phyloP scores from a whole-genome alignment of 2,113 vertebrate genomes.

The Coryphaenoides rupestris region DNA sequence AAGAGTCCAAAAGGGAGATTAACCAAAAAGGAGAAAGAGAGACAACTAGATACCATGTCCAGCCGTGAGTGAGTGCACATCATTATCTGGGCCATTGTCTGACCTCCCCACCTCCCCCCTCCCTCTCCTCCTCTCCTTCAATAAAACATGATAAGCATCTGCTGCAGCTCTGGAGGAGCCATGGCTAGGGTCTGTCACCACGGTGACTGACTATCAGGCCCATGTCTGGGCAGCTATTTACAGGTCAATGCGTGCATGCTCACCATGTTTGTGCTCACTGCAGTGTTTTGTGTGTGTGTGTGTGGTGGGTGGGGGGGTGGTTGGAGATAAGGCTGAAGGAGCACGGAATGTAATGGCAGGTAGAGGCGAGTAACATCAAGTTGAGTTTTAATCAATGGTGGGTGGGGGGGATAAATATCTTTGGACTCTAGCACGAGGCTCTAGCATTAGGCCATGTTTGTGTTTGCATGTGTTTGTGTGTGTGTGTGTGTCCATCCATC shows the following conservation, averaged over 20 bases:
- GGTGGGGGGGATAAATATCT: slow-evolving; percentile 1
- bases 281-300: slow-evolving; percentile 32
- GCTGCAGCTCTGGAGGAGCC: slow-evolving; percentile 56
- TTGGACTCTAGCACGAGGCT: slow-evolving; percentile 14
- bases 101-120: neutral
- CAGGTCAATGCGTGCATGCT: slow-evolving; percentile 82
- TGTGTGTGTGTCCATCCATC: no score
- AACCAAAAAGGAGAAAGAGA: no score
- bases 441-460: no score
- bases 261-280: neutral
- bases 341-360: neutral
- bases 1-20: no score
- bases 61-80: slow-evolving; percentile 42
- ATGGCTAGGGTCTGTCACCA: slow-evolving; percentile 43
- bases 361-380: neutral
- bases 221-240: slow-evolving; percentile 73
- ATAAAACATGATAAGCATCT: slow-evolving; percentile 66
- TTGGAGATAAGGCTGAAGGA: slow-evolving; percentile 8
- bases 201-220: slow-evolving; percentile 62
- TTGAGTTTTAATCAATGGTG: no score
- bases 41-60: slow-evolving; percentile 22
- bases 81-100: slow-evolving; percentile 40
- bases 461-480: no score
- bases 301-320: neutral
- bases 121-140: slow-evolving; percentile 29